These are phyloP conservation scores for Trilocha varians DNA, from an alignment of 2,888 invertebrate genomes.

Conservation along the genomic window DNA sequence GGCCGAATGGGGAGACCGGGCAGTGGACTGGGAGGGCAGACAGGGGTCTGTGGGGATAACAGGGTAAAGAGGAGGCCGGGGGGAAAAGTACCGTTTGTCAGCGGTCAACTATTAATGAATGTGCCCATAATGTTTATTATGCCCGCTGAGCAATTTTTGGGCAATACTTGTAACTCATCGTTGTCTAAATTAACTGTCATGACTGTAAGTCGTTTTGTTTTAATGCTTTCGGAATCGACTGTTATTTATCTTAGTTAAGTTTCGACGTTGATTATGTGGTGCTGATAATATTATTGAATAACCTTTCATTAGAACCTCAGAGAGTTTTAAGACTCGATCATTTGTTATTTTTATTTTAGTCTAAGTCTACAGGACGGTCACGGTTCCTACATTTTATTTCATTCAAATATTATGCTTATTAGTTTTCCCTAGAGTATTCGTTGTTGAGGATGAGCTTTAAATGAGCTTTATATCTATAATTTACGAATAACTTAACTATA, in stretches of 20 bases:
- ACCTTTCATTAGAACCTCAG: too few relatives aligned
- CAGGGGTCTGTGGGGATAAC: constrained; percentile 40
- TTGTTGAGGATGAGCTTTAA: too few relatives aligned
- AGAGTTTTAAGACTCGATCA: too few relatives aligned
- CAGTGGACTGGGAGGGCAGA: constrained; percentile 32
- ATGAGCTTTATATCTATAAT: too few relatives aligned
- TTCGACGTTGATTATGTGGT: background rate
- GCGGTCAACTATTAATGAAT: constrained; percentile 69
- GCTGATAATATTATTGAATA: too few relatives aligned
- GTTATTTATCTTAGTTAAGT: background rate
- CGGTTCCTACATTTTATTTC: too few relatives aligned
- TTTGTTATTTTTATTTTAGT: too few relatives aligned
- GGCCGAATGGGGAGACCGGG: constrained; percentile 45
- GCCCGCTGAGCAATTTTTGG: constrained; percentile 58
- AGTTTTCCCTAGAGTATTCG: too few relatives aligned
- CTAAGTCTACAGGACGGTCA: too few relatives aligned
- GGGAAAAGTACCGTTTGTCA: constrained; percentile 59
- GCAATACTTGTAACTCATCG: constrained; percentile 53
- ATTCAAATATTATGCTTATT: too few relatives aligned
- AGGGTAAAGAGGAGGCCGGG: constrained; percentile 37
- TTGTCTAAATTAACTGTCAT: constrained; percentile 55
- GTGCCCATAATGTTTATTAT: constrained; percentile 66
- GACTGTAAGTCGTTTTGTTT: constrained; percentile 16
- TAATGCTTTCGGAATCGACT: background rate
- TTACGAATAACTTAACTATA: too few relatives aligned